A percentile compares a stretch with the other conserved stretches of the same genome.
Conservation (phyloP, 2,113 vertebrate species). For the Psophia crepitans region DNA sequence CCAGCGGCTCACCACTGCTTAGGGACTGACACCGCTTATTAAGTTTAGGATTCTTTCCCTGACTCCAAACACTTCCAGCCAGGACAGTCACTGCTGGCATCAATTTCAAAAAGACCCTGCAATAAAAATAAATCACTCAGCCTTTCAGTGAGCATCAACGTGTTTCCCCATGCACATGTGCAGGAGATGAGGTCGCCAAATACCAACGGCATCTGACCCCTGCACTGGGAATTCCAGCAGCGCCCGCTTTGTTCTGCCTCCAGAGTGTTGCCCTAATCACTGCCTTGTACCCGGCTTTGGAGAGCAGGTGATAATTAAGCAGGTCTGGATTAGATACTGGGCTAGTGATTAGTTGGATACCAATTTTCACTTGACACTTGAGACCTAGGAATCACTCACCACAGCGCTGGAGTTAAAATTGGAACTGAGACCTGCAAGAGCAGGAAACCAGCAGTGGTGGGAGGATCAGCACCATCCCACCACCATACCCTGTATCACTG, state of each 20-base stretch:
- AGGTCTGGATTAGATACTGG: constrained; percentile 6
- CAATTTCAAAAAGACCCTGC: constrained; percentile 51
- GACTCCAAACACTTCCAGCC: constrained; percentile 1
- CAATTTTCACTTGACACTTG: constrained; percentile 25
- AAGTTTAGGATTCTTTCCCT: neutral
- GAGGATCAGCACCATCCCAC: neutral
- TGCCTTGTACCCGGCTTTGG: neutral
- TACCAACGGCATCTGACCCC: constrained; percentile 37
- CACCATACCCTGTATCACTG: neutral
- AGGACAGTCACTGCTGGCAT: constrained; percentile 45
- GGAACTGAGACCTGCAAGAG: neutral
- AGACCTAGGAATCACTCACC: neutral
- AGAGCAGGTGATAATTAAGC: constrained; percentile 55
- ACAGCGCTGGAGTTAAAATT: neutral
- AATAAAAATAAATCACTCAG: constrained; percentile 62
- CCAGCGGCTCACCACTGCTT: neutral
- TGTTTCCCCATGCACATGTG: neutral
- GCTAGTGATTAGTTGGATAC: neutral
- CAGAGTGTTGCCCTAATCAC: neutral
- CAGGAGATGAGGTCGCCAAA: constrained; percentile 48
- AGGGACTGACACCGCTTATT: neutral
- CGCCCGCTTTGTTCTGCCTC: constrained; percentile 26
- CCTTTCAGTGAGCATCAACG: constrained; percentile 33
- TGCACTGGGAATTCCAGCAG: constrained; percentile 49
- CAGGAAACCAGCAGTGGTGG: neutral